Conservation (phyloP, 1,140 invertebrate genomes). For the Drosophila orosa region DNA sequence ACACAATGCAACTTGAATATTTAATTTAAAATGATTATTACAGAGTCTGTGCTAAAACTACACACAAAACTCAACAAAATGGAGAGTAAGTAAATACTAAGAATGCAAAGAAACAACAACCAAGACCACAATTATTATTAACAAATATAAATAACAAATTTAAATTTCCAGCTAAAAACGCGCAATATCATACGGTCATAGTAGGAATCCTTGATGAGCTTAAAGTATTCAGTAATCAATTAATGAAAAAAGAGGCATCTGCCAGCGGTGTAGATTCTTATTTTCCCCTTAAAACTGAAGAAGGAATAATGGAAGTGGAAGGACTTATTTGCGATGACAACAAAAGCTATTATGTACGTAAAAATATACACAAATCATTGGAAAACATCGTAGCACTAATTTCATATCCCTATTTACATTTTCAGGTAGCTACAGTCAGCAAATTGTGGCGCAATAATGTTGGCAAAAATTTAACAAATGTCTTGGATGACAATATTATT, state of each 20-base stretch:
- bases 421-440: not conserved
- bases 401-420: not conserved
- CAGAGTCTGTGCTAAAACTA: not conserved
- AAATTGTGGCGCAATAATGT: not conserved
- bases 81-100: not conserved
- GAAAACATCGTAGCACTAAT: too few species aligned
- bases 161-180: not conserved
- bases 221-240: slow-evolving; percentile 1
- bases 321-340: not conserved
- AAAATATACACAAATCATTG: too few species aligned
- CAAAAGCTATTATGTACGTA: not conserved
- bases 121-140: too few species aligned
- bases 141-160: too few species aligned
- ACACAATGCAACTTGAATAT: not conserved
- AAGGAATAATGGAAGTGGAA: not conserved
- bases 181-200: not conserved
- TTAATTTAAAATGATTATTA: not conserved
- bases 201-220: not conserved
- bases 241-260: not conserved
- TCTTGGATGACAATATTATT: not conserved
- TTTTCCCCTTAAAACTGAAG: not conserved
- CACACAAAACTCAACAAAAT: not conserved
- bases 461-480: not conserved
- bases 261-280: not conserved
- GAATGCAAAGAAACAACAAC: too few species aligned